Evolutionary conservation across 2,888 invertebrate genomes (phyloP).

Genomic region (Bruchidius siliquastri): DNA sequence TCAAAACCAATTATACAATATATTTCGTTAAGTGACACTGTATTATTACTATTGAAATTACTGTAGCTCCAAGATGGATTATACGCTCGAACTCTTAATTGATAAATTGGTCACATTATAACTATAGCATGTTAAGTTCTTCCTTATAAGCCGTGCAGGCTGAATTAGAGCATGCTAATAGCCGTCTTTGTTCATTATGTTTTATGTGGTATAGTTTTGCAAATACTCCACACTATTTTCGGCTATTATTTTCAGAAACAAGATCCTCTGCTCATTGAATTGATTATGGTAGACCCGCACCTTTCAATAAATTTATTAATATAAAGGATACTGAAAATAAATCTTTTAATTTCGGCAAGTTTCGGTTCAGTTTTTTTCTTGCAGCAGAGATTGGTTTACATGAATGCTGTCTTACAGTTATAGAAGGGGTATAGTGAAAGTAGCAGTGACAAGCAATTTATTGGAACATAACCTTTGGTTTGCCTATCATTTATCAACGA

Average conservation of each 20-base stretch:
- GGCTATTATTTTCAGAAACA: neutral
- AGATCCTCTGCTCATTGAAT: no score
- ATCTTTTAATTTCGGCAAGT: no score
- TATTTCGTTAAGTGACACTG: constrained; percentile 46
- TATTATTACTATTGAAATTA: constrained; percentile 47
- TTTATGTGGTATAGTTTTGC: neutral
- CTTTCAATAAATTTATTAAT: no score
- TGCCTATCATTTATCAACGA: neutral
- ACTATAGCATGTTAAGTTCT: constrained; percentile 18
- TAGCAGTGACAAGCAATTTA: neutral
- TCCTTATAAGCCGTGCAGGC: constrained; percentile 10
- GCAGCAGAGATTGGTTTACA: no score
- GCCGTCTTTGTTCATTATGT: neutral
- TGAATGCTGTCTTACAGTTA: no score
- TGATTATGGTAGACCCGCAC: no score
- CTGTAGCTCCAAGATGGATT: constrained; percentile 43
- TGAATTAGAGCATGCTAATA: neutral
- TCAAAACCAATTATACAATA: constrained; percentile 49
- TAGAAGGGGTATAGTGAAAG: neutral
- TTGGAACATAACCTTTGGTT: neutral
- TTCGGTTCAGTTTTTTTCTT: no score
- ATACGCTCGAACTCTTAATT: constrained; percentile 43
- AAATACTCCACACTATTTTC: neutral
- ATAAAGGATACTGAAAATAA: no score
- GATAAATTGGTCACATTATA: constrained; percentile 46